Base-by-base conservation (phyloP, 2,113 vertebrate genomes). In the Perognathus longimembris region DNA sequence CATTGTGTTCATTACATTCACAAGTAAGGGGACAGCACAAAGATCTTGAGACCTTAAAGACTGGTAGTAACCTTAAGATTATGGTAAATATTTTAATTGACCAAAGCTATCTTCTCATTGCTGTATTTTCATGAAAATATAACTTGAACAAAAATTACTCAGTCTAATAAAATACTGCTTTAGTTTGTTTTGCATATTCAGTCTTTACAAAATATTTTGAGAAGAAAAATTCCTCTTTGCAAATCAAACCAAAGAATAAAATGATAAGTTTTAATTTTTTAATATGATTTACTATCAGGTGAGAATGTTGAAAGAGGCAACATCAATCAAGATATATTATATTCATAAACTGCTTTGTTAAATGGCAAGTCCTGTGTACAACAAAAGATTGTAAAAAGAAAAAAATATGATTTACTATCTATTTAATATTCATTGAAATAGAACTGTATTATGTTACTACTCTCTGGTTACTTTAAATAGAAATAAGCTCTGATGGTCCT, bases 191-290 rank as follows among this genome's bases (percentile, higher is more conserved):
- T 88, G 64, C 6, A 32, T 80, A 75, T 77, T 89, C 70, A 42
- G 8, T 15, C 71, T 74, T n/a, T 73, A 10, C 8, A 88, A 91
- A 85, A 61, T 93, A 81, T 24, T 91, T 75, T 92, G 54, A 67
- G 42, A 85, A 80, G 64, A n/a, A 42, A 54, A 67, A n/a, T 71
- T 81, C 20, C 21, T 88, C n/a, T 73, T 63, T 82, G 28, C 30
- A 93, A 94, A 91, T 28, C 9, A 85, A 83, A 57, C 30, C 40
- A 80, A 94, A 88, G 36, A 64, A 73, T 64, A 42, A 92, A 78
- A 54, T 18, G 17, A 18, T 54, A 54, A 54, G 17, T 18, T 15
- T 15, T 54, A 54, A 3, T 54, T 54, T 54, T 54, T 54, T 17
- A 54, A 18, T 54, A 54, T 54, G 17, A 54, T 54, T 54, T 54